Conservation (phyloP, 2,888 invertebrate species). For the Heliconius ethilla region DNA sequence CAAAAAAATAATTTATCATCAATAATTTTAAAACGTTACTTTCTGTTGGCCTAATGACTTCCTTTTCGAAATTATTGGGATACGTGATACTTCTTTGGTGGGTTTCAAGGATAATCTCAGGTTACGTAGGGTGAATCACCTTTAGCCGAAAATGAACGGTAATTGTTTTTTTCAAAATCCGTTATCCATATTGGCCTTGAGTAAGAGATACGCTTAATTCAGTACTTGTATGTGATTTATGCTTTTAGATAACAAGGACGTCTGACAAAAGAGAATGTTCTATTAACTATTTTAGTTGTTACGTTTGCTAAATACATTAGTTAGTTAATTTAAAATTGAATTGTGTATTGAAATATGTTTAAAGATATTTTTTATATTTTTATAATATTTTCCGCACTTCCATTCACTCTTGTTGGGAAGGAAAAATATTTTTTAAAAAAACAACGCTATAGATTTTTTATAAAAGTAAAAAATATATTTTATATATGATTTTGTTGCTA, state of each 20-base stretch:
- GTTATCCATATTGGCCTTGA: conserved; percentile 43
- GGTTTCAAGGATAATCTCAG: conserved; percentile 34
- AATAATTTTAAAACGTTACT: background rate
- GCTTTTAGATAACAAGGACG: conserved; percentile 51
- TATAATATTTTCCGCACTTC: background rate
- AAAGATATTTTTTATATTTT: background rate
- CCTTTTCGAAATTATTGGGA: conserved; percentile 33
- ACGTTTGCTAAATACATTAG: conserved; percentile 47
- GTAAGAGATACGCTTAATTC: conserved; percentile 27
- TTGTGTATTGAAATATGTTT: background rate
- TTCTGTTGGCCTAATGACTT: conserved; percentile 42
- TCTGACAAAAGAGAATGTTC: conserved; percentile 63
- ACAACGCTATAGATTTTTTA: too few relatives aligned
- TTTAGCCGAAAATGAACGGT: conserved; percentile 42
- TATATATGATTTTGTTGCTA: background rate
- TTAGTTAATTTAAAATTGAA: conserved; percentile 26
- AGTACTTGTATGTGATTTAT: conserved; percentile 54
- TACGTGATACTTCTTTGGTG: conserved; percentile 29
- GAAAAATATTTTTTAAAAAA: too few relatives aligned
- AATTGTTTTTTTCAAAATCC: conserved; percentile 39
- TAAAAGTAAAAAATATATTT: too few relatives aligned
- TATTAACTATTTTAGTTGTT: conserved; percentile 68
- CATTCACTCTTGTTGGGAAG: too few relatives aligned
- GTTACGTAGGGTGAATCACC: conserved; percentile 43
- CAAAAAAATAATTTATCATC: background rate